Percentiles rank a stretch among this genome's conserved stretches.
Conservation (phyloP, 2,113 vertebrate species). For the Elanoides forficatus region DNA sequence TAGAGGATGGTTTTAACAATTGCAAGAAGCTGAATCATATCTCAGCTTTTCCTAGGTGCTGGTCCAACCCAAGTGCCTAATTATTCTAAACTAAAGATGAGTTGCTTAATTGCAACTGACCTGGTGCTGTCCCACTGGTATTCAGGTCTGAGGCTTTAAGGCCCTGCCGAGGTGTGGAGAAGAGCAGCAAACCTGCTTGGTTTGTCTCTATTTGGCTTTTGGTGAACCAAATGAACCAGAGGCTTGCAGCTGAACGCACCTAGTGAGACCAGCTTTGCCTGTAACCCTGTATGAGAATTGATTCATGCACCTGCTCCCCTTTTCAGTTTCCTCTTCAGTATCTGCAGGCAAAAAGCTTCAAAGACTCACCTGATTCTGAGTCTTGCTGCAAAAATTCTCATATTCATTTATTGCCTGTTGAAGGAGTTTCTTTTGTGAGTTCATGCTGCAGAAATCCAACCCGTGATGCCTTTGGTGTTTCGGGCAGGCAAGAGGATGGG, state of each 20-base stretch:
- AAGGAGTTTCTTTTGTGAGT: background rate
- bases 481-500: background rate
- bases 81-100: background rate
- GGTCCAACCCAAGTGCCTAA: background rate
- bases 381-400: background rate
- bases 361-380: background rate
- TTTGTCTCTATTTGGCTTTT: background rate
- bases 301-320: background rate
- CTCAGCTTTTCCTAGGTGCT: background rate
- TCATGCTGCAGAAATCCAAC: background rate
- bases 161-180: background rate
- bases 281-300: background rate
- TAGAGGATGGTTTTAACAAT: background rate
- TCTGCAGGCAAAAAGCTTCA: background rate
- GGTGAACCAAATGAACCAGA: background rate
- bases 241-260: background rate
- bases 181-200: background rate
- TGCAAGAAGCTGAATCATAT: background rate
- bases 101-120: background rate
- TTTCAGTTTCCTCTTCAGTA: background rate
- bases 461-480: background rate
- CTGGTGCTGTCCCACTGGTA: background rate
- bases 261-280: background rate
- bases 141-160: fast-evolving
- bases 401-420: background rate